phyloP scores from a whole-genome alignment of 2,888 invertebrate species.

The Macrosiphum euphorbiae region DNA sequence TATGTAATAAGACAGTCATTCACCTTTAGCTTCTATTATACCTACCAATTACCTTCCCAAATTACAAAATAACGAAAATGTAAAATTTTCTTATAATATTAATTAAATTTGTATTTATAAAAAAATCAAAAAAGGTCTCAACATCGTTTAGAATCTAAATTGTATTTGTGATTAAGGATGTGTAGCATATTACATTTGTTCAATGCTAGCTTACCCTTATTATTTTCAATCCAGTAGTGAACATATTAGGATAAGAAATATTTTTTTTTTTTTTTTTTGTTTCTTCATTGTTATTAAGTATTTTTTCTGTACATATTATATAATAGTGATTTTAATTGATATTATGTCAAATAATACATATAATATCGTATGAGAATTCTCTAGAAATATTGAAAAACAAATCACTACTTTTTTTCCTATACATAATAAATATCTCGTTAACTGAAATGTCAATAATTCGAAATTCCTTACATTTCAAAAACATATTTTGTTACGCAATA shows the following conservation, averaged over 20 bases:
- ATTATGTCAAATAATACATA: background rate
- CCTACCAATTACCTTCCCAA: background rate
- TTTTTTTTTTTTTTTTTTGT: background rate
- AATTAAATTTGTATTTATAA: background rate
- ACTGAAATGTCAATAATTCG: background rate
- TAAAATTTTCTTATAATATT: background rate
- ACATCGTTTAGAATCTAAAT: background rate
- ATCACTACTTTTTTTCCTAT: no score
- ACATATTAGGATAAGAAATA: background rate
- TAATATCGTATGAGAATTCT: background rate
- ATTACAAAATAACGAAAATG: background rate
- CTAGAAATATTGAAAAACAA: background rate
- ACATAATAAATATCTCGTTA: background rate
- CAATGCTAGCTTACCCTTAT: background rate
- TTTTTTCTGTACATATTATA: background rate
- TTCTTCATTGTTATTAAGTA: background rate
- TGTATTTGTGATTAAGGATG: background rate
- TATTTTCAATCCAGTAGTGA: background rate
- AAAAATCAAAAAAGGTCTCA: background rate
- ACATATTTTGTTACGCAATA: background rate
- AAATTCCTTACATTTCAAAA: background rate
- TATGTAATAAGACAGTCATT: background rate
- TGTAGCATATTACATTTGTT: background rate
- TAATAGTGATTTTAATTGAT: background rate
- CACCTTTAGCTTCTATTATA: background rate